phyloP scores from a whole-genome alignment of 2,888 invertebrate genomes.

The Orchestes rusci region DNA sequence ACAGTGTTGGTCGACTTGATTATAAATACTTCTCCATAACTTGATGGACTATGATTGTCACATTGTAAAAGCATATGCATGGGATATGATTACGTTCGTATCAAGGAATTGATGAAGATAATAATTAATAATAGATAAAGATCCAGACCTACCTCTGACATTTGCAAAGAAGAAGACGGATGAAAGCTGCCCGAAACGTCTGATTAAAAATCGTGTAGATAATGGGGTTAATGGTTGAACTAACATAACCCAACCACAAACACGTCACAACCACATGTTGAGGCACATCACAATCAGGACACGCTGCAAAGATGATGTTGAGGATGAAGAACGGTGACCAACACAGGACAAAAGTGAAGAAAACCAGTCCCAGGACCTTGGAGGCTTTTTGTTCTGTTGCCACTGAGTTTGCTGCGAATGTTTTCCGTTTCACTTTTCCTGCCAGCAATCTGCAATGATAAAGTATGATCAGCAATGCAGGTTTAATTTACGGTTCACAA shows the following conservation, averaged over 20 bases:
- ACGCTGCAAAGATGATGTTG: slow-evolving; percentile 81
- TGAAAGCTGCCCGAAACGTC: slow-evolving; percentile 80
- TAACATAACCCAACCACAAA: slow-evolving; percentile 87
- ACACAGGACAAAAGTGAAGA: slow-evolving; percentile 87
- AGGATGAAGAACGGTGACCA: slow-evolving; percentile 91
- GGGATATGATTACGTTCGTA: no score
- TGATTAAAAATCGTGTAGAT: slow-evolving; percentile 91
- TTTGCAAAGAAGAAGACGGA: slow-evolving; percentile 65
- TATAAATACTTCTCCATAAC: no score
- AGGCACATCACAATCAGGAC: slow-evolving; percentile 71
- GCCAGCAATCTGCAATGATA: slow-evolving; percentile 55
- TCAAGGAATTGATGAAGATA: no score
- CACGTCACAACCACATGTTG: slow-evolving; percentile 71
- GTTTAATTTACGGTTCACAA: no score
- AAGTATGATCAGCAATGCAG: no score
- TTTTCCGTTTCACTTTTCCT: slow-evolving; percentile 61
- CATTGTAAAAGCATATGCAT: no score
- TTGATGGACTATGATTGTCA: no score
- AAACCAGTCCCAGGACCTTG: slow-evolving; percentile 84
- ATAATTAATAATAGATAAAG: no score
- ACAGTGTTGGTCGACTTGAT: no score
- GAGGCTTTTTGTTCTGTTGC: slow-evolving; percentile 94
- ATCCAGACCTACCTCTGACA: slow-evolving; percentile 57
- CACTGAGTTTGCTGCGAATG: slow-evolving; percentile 70
- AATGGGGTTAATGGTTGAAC: slow-evolving; percentile 88